Conservation (phyloP, 2,888 invertebrate species). For the Sminthurinus aureus region DNA sequence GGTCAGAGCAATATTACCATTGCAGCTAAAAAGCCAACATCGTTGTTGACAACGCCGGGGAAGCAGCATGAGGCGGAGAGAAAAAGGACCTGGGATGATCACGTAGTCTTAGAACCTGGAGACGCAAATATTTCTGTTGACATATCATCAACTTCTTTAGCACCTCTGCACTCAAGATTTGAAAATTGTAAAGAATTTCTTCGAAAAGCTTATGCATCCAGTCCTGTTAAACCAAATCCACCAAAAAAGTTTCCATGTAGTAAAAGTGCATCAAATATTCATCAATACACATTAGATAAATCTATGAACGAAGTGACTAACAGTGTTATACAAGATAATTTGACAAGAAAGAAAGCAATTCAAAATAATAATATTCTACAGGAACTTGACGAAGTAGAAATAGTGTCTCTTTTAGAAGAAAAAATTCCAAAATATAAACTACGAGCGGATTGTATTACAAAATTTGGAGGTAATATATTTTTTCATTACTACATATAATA, state of each 20-base stretch:
- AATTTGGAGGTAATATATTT: slow-evolving; percentile 87
- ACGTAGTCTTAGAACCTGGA: slow-evolving; percentile 46
- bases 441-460: slow-evolving; percentile 90
- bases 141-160: slow-evolving; percentile 19
- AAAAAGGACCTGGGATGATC: slow-evolving; percentile 53
- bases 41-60: slow-evolving; percentile 50
- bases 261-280: slow-evolving; percentile 55
- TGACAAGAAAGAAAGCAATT: background rate
- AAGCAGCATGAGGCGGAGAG: slow-evolving; percentile 56
- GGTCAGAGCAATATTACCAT: slow-evolving; percentile 52
- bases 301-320: slow-evolving; percentile 52
- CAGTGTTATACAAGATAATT: slow-evolving; percentile 38
- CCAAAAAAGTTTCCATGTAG: slow-evolving; percentile 45
- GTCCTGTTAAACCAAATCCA: slow-evolving; percentile 34
- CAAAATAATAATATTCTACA: slow-evolving; percentile 67
- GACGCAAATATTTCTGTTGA: slow-evolving; percentile 6
- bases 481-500: slow-evolving; percentile 7
- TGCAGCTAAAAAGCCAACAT: slow-evolving; percentile 54
- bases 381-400: slow-evolving; percentile 90
- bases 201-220: slow-evolving; percentile 46
- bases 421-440: slow-evolving; percentile 93
- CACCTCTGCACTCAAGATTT: slow-evolving; percentile 42
- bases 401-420: slow-evolving; percentile 92
- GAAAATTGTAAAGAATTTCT: slow-evolving; percentile 57
- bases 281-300: slow-evolving; percentile 47